Conservation (phyloP, 2,113 vertebrate genomes). For the Eleginops maclovinus region DNA sequence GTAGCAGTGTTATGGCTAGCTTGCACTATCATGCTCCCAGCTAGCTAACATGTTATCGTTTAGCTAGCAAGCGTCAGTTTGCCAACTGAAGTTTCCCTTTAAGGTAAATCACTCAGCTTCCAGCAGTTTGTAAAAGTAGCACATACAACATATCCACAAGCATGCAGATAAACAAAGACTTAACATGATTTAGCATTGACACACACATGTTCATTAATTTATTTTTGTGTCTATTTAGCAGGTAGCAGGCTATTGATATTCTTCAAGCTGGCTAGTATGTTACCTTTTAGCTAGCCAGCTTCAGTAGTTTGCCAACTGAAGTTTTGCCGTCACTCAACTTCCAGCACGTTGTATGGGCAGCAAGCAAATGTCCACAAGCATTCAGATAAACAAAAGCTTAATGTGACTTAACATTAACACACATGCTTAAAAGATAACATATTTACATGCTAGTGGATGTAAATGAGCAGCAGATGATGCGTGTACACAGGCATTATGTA, state of each 20-base stretch:
- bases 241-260: too few relatives aligned
- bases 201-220: background rate
- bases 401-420: background rate
- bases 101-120: background rate
- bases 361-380: background rate
- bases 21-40: background rate
- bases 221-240: too few relatives aligned
- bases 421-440: background rate
- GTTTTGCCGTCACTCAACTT: background rate
- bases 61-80: too few relatives aligned
- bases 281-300: background rate
- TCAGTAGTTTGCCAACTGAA: background rate
- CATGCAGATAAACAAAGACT: background rate
- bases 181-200: background rate
- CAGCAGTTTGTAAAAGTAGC: background rate
- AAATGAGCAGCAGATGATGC: background rate
- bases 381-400: background rate
- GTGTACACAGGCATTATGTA: slow-evolving; percentile 4
- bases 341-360: background rate
- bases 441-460: background rate
- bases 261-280: background rate
- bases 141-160: background rate
- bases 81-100: background rate
- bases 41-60: background rate
- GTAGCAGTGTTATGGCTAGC: background rate